Conservation (phyloP, 2,797 vertebrate species). For the Anguilla obscura region DNA sequence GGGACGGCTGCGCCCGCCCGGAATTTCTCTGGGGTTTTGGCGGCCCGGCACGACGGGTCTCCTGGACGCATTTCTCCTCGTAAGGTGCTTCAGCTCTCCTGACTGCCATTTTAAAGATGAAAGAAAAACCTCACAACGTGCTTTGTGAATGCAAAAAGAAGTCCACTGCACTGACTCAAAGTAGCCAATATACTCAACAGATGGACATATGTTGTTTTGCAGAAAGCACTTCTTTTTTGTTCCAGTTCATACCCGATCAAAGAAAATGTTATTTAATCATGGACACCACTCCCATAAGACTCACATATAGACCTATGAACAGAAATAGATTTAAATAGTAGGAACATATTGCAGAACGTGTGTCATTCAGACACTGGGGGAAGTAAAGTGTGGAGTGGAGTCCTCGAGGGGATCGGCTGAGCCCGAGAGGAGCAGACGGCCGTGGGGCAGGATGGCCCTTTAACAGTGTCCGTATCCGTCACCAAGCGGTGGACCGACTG, state of each 20-base stretch:
- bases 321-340: not conserved
- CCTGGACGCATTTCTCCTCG: constrained; percentile 2
- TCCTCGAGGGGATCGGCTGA: constrained; percentile 59
- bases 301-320: not conserved
- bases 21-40: not conserved
- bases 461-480: not conserved
- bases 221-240: not conserved
- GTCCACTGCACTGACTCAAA: not conserved
- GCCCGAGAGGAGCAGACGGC: constrained; percentile 50
- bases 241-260: not conserved
- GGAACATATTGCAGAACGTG: not conserved
- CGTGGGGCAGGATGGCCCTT: constrained; percentile 72
- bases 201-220: not conserved
- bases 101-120: not conserved
- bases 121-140: not conserved
- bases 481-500: not conserved
- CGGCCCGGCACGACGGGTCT: not conserved
- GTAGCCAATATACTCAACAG: not conserved
- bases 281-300: not conserved
- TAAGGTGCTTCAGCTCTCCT: not conserved
- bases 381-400: constrained; percentile 67
- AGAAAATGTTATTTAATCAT: not conserved
- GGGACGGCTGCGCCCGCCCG: not conserved
- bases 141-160: not conserved
- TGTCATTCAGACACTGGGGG: constrained; percentile 44